Evolutionary conservation across 1,140 invertebrate species (phyloP), one percentile per base, ranked within the genome.

Genomic region (Temnothorax curvispinosus): DNA sequence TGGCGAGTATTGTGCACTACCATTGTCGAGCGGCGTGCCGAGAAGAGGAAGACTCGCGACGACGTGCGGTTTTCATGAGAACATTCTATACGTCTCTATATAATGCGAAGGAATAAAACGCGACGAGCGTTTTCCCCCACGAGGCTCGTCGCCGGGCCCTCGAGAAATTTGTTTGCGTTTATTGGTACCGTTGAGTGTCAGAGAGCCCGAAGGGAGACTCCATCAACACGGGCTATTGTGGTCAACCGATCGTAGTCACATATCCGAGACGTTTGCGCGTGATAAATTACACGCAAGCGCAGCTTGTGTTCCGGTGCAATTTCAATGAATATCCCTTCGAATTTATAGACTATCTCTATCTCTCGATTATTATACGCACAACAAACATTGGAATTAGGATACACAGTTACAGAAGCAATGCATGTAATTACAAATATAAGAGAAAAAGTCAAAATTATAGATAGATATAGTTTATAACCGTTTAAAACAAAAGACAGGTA

Each of bases 1-100:
- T 95, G 93, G 92, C 90, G 85, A 62, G 89, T 92, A 94, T 94
- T 94, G 94, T 95, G 86, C 71, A 11, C 11, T 32, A 27, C 69
- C 88, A 93, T 93, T 94, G 92, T 94, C 76, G 86, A 91, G 88
- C 88, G 90, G 75, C 58, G 32, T 81, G 82, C 86, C 86, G 82
- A 86, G 87, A 89, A 86, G 75, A 76, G 72, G 84, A 88, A 90
- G 69, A 80, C 84, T 88, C 85, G 85, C 88, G 89, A 89, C 88
- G 77, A 88, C 87, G 84, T 84, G 60, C 50, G 67, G 32, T 80
- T 72, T 62, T 67, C 80, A 64, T 54, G 56, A 65, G 64, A 86
- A 88, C n/a, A 32, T 54, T 35, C 32, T 50, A 62, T 67, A 60
- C 56, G 82, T 88, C 82, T 88, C 69, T 56, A 47, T 52, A 35